These are phyloP conservation scores for Gnathonemus longibarbis DNA, from an alignment of 2,113 vertebrate species.

Conservation along the genomic window DNA sequence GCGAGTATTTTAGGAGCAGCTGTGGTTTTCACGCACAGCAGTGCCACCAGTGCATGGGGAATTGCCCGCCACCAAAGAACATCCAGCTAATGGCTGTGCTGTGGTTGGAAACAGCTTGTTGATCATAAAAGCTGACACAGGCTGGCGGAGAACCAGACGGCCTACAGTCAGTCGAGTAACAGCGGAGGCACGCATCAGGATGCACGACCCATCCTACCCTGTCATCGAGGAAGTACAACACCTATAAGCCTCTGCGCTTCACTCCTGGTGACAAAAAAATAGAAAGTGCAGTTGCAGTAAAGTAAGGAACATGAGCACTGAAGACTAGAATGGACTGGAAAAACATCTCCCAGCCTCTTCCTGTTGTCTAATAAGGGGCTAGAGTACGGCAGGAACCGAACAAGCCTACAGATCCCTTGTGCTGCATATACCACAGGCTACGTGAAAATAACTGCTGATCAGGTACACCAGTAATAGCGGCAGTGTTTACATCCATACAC, in stretches of 20 bases:
- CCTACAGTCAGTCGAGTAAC: background rate
- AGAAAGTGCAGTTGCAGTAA: background rate
- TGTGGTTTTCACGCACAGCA: background rate
- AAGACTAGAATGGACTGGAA: background rate
- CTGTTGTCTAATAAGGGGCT: background rate
- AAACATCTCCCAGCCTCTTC: background rate
- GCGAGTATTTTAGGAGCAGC: background rate
- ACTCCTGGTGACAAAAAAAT: background rate
- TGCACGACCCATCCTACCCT: background rate
- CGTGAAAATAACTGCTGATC: background rate
- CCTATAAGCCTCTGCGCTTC: background rate
- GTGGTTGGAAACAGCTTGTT: background rate
- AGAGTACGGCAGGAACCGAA: background rate
- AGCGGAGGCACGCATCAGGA: background rate
- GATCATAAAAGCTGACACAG: background rate
- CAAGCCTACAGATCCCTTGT: background rate
- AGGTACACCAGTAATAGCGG: background rate
- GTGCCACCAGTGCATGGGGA: background rate
- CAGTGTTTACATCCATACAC: background rate
- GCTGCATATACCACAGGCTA: background rate
- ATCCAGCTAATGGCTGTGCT: slow-evolving; percentile 1
- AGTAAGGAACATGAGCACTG: background rate
- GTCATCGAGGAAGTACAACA: background rate
- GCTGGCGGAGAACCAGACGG: background rate
- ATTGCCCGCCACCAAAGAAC: background rate